Evolutionary conservation across 2,888 invertebrate species (phyloP).

Genomic region (Geotrupes spiniger): DNA sequence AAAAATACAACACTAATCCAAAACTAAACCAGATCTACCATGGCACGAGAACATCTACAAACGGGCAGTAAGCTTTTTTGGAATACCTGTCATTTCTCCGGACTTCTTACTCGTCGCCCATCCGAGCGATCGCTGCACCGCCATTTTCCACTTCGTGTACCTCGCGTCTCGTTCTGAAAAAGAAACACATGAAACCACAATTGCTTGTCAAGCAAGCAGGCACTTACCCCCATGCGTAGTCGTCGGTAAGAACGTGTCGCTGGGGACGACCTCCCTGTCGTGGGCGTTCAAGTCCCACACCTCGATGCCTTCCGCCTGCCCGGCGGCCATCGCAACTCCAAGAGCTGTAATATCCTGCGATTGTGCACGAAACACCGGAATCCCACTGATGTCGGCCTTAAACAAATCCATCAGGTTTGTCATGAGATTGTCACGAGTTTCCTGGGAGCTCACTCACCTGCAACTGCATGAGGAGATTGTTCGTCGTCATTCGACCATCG

Average conservation of each 20-base stretch:
- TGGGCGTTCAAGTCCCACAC: conserved; percentile 66
- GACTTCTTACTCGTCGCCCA: conserved; percentile 81
- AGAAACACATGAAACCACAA: conserved; percentile 8
- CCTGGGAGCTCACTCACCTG: conserved; percentile 53
- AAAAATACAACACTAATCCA: conserved; percentile 7
- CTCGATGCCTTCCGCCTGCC: conserved; percentile 63
- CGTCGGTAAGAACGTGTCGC: conserved; percentile 78
- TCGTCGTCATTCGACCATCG: conserved; percentile 91
- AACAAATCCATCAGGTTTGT: too few species aligned
- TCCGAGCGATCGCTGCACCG: conserved; percentile 85
- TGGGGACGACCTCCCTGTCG: conserved; percentile 58
- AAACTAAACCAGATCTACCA: conserved; percentile 7
- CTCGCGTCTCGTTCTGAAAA: conserved; percentile 67
- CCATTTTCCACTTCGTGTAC: conserved; percentile 93
- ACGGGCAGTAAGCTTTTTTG: conserved; percentile 13
- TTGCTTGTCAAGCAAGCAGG: too few species aligned
- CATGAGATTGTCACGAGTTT: conserved; percentile 1
- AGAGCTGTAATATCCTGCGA: conserved; percentile 88
- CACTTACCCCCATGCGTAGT: conserved; percentile 71
- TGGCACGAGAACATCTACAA: conserved; percentile 9
- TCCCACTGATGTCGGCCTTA: conserved; percentile 85
- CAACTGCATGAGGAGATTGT: conserved; percentile 89
- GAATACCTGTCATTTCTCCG: conserved; percentile 72
- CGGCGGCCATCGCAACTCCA: conserved; percentile 92
- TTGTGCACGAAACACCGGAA: conserved; percentile 84